Conservation (phyloP, 2,113 vertebrate species). For the Epinephelus fuscoguttatus region DNA sequence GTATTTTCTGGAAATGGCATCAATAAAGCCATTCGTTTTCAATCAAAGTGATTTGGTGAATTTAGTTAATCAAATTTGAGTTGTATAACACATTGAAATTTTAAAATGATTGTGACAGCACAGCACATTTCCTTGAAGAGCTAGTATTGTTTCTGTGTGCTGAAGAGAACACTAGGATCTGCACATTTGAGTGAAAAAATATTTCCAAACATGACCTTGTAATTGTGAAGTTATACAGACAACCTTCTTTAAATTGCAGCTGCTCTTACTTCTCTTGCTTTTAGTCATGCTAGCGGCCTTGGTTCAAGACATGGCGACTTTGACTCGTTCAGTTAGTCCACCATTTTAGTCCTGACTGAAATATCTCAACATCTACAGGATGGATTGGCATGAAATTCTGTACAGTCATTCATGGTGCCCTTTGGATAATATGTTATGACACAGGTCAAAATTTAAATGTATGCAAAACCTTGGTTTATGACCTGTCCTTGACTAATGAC, state of each 20-base stretch:
- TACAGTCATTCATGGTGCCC: background rate
- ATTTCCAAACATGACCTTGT: background rate
- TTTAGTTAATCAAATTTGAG: background rate
- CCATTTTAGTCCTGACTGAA: background rate
- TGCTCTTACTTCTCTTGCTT: background rate
- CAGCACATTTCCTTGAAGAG: slow-evolving; percentile 20
- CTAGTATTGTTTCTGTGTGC: slow-evolving; percentile 4
- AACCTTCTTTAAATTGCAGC: background rate
- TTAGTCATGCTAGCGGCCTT: too few relatives aligned
- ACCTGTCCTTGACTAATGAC: background rate
- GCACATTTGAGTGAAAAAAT: slow-evolving; percentile 15
- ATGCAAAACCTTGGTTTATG: background rate
- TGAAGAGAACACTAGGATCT: slow-evolving; percentile 6
- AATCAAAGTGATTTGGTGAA: slow-evolving; percentile 26
- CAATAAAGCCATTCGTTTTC: slow-evolving; percentile 33
- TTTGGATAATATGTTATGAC: background rate
- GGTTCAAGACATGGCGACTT: background rate
- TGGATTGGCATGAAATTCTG: background rate
- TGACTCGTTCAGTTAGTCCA: background rate
- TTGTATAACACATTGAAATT: background rate
- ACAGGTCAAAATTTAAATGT: background rate
- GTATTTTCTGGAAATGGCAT: slow-evolving; percentile 42
- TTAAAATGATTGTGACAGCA: slow-evolving; percentile 15
- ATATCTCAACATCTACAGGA: background rate
- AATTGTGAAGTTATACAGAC: background rate